phyloP scores from a whole-genome alignment of 2,888 invertebrate genomes.

The Nezara viridula region DNA sequence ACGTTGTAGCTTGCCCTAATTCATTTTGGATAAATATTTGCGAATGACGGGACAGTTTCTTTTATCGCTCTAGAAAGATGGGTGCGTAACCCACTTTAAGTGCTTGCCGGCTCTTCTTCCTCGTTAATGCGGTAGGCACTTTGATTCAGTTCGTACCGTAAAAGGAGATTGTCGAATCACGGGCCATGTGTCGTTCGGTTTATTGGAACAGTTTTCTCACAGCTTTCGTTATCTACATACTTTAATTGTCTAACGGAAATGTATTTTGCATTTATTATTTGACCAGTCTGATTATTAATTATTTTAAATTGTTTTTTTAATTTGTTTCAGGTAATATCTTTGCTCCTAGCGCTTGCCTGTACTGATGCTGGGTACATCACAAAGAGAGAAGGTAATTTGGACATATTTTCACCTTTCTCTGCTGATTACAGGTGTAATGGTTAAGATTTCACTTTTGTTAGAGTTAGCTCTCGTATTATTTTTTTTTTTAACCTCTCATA shows the following conservation, averaged over 20 bases:
- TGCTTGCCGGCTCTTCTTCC: neutral
- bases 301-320: neutral
- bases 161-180: neutral
- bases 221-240: neutral
- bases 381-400: slow-evolving; percentile 58
- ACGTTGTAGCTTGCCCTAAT: neutral
- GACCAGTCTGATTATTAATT: neutral
- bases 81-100: neutral
- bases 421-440: neutral
- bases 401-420: slow-evolving; percentile 41
- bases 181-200: neutral
- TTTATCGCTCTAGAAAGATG: neutral
- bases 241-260: neutral
- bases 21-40: neutral
- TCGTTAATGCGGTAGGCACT: neutral
- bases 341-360: neutral
- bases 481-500: neutral
- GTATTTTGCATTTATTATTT: neutral
- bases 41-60: neutral
- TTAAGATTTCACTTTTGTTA: neutral
- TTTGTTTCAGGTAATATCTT: slow-evolving; percentile 44
- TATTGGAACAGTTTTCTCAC: neutral
- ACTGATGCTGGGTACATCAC: slow-evolving; percentile 13
- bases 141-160: neutral
- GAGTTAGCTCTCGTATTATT: neutral